Percentiles rank a stretch among this genome's conserved stretches.
phyloP scores from a whole-genome alignment of 2,888 invertebrate genomes.

The Lasioglossum vierecki region DNA sequence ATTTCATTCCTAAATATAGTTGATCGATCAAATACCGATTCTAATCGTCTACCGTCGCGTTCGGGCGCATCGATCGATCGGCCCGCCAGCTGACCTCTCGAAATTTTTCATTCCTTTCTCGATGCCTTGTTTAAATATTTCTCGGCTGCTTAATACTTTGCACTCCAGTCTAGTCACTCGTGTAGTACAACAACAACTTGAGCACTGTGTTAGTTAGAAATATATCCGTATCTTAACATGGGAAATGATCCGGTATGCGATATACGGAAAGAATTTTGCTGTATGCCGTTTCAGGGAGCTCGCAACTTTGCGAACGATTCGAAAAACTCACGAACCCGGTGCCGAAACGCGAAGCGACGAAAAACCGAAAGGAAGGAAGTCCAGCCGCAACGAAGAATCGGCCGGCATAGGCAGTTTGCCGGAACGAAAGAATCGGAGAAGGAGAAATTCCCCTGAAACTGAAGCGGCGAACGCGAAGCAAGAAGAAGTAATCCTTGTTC shows the following conservation, averaged over 20 bases:
- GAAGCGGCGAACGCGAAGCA: background rate
- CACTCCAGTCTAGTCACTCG: no score
- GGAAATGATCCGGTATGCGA: no score
- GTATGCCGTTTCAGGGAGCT: background rate
- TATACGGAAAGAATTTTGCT: no score
- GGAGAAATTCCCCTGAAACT: background rate
- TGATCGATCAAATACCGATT: background rate
- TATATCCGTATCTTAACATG: no score
- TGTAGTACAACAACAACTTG: no score
- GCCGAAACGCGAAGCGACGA: background rate
- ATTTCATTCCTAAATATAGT: background rate
- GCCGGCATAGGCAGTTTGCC: background rate
- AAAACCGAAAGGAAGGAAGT: background rate
- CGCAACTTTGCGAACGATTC: no score
- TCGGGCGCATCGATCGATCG: background rate
- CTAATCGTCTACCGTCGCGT: background rate
- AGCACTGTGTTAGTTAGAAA: no score
- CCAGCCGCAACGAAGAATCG: background rate
- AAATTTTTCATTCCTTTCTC: background rate
- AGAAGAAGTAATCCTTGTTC: constrained; percentile 16
- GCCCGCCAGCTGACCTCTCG: background rate
- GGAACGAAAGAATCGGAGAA: background rate
- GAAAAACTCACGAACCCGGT: background rate
- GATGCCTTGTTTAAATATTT: background rate
- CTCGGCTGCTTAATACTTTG: no score